These are phyloP conservation scores for Rhagonycha lutea DNA, from an alignment of 2,888 invertebrate species.

Conservation along the genomic window DNA sequence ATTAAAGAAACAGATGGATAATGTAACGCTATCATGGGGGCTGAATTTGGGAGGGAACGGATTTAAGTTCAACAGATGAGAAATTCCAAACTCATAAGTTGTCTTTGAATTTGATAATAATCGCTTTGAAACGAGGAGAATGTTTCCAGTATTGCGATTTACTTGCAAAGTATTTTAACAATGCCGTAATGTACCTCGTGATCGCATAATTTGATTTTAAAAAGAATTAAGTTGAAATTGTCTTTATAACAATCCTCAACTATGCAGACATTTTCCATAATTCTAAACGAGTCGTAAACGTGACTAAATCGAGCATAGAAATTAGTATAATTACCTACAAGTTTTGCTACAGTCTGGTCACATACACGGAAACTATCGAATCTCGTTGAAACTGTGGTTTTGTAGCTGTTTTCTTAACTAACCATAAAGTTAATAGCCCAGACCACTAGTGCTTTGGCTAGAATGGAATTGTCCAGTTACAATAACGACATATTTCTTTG, in stretches of 20 bases:
- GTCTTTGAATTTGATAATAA: neutral
- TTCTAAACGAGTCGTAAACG: neutral
- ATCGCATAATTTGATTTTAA: neutral
- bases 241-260: neutral
- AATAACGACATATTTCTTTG: slow-evolving; percentile 13
- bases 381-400: slow-evolving; percentile 22
- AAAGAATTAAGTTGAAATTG: neutral
- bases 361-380: slow-evolving; percentile 26
- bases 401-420: slow-evolving; percentile 19
- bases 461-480: slow-evolving; percentile 18
- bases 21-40: neutral
- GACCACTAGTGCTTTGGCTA: slow-evolving; percentile 3
- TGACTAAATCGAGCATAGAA: slow-evolving; percentile 1
- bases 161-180: neutral
- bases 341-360: slow-evolving; percentile 18
- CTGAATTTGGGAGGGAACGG: neutral
- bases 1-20: neutral
- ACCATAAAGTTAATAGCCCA: slow-evolving; percentile 25
- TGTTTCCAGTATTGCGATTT: neutral
- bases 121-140: neutral
- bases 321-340: slow-evolving; percentile 17
- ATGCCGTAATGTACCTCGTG: neutral
- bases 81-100: neutral
- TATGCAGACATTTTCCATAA: neutral
- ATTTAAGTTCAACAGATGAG: neutral